Base-by-base conservation (phyloP, 2,113 vertebrate species). In the Pomatorhinus ruficollis region DNA sequence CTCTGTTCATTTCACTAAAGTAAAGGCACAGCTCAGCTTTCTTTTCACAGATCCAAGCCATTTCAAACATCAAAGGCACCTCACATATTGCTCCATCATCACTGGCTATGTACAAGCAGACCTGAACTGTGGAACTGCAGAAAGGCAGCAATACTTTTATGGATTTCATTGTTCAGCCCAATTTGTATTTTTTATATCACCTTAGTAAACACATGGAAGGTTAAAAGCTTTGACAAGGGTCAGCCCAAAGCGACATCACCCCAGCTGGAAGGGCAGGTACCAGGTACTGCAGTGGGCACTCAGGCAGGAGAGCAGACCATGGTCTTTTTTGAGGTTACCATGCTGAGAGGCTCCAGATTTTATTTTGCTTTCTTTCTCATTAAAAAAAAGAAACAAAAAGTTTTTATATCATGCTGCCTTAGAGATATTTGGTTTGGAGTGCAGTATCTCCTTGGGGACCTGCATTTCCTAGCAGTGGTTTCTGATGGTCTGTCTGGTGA, bases 1-100 rank as follows among this genome's bases (percentile, higher is more conserved):
- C 81, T 91, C 82, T 95, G 81, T 93, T 94, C 83, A 60, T 83
- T 83, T 74, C 75, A 28, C 52, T 72, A 12, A 50, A 64, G 70
- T 33, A 47, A 79, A 90, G 50, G 68, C 66, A 90, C 2, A 4
- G 63, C 44, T 91, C 30, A 2, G 66, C 71, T 96, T 87, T 15
- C 2, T 54, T 88, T 85, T 83, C 81, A 56, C 66, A 86, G 45
- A 45, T 65, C 75, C 87, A 54, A 77, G 50, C 75, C 89, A 17
- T 88, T 85, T 63, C n/a, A 66, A 37, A 64, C 78, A 88, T 70
- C 79, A 94, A 70, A 90, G 59, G 42, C 66, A 35, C 74, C 49
- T 93, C 84, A 91, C 53, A 61, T 53, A 54, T 12, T 77, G 60
- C 80, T 87, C 50, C 64, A n/a, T 79, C 80, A 47, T 72, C 3